phyloP scores from a whole-genome alignment of 1,140 invertebrate species.

The Pseudomyrmex pallidus region DNA sequence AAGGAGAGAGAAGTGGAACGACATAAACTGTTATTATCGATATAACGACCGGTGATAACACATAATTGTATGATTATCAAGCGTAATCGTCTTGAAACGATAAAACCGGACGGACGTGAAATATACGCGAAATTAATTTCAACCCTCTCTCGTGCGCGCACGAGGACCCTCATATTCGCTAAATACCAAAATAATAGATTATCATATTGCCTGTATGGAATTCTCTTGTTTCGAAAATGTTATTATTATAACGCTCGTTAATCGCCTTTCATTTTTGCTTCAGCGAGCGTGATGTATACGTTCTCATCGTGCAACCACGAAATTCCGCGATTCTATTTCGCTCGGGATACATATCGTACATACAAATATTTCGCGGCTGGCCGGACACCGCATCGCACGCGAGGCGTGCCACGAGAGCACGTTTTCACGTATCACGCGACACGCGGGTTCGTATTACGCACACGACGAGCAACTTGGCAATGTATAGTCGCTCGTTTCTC shows the following conservation, averaged over 20 bases:
- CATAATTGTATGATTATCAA: slow-evolving; percentile 23
- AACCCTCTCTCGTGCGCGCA: no score
- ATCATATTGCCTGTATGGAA: not conserved
- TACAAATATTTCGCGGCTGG: slow-evolving; percentile 43
- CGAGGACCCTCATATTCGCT: not conserved
- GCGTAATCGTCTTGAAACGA: slow-evolving; percentile 1
- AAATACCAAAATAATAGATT: slow-evolving; percentile 32
- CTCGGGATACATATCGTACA: slow-evolving; percentile 11
- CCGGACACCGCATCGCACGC: not conserved
- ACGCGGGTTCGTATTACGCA: slow-evolving; percentile 64
- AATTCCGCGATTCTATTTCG: slow-evolving; percentile 41
- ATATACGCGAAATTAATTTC: not conserved
- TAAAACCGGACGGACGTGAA: slow-evolving; percentile 3
- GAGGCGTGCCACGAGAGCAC: slow-evolving; percentile 38
- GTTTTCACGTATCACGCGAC: slow-evolving; percentile 61
- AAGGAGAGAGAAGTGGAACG: not conserved
- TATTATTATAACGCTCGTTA: slow-evolving; percentile 35
- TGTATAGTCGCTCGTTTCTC: not conserved
- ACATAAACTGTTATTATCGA: not conserved
- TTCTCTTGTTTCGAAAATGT: slow-evolving; percentile 13
- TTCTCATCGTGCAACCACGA: slow-evolving; percentile 11
- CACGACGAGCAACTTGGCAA: slow-evolving; percentile 33
- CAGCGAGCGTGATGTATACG: not conserved
- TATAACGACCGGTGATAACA: not conserved
- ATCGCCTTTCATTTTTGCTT: slow-evolving; percentile 16